Evolutionary conservation across 1,140 invertebrate genomes (phyloP).

Genomic region (Drosophila takahashii): DNA sequence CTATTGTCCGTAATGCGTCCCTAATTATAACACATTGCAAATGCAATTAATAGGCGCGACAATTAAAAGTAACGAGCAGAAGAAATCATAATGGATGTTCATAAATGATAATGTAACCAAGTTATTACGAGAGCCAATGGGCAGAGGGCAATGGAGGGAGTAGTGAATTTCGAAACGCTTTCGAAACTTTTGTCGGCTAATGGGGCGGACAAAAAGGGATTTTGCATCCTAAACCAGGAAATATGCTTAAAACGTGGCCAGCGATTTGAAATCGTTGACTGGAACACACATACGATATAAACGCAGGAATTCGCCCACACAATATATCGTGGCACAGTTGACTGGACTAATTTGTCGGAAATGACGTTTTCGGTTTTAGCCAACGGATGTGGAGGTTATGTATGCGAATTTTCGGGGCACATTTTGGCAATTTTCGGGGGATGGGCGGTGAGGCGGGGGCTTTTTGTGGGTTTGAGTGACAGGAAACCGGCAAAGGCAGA

Average conservation of each 20-base stretch:
- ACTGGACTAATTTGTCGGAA: conserved; percentile 80
- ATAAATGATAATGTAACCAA: conserved; percentile 20
- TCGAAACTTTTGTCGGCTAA: conserved; percentile 37
- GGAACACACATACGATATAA: conserved; percentile 18
- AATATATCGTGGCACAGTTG: conserved; percentile 67
- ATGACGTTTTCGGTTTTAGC: conserved; percentile 70
- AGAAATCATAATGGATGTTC: conserved; percentile 43
- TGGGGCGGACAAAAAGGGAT: conserved; percentile 9
- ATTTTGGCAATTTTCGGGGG: conserved; percentile 16
- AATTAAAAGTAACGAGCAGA: conserved; percentile 65
- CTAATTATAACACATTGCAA: conserved; percentile 75
- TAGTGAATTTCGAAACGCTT: conserved; percentile 14
- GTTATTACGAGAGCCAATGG: too few species aligned
- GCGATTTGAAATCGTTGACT: conserved; percentile 58
- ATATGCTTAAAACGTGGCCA: conserved; percentile 72
- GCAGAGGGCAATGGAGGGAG: not conserved
- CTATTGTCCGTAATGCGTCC: conserved; percentile 49
- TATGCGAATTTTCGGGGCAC: conserved; percentile 50
- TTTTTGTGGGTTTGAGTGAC: not conserved
- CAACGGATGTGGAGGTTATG: conserved; percentile 54
- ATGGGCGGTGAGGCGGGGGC: not conserved
- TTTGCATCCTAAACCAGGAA: conserved; percentile 63
- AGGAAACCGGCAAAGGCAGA: conserved; percentile 1
- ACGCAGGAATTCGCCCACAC: conserved; percentile 10
- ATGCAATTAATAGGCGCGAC: conserved; percentile 71